Evolutionary conservation across 2,113 vertebrate genomes (phyloP), one percentile per base, ranked within the genome.

Genomic region (Marmota flaviventris): DNA sequence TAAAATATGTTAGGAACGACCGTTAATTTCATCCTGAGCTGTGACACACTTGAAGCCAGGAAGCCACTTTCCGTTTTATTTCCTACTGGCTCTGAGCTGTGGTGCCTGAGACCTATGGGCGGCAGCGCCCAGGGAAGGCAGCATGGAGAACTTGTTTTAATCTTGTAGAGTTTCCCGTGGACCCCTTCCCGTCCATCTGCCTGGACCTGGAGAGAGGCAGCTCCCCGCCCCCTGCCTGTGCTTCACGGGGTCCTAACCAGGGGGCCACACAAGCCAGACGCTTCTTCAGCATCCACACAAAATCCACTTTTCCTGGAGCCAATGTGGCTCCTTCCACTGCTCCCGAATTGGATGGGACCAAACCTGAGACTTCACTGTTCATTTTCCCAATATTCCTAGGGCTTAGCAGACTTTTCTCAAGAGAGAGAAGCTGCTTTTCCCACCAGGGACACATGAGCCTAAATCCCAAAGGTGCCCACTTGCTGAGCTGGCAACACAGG

Each of bases 81-180:
- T 39, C 39, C 39, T 39, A 39, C 39, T 58, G 86, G 8, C 51
- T 17, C 42, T 56, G 34, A 48, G 58, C 58, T 61, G 58, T 25
- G 48, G 48, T 12, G 48, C 48, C 48, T 13, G 12, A 13, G 48
- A 12, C 12, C 4, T 14, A 61, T 25, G 20, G 18, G 2, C 3
- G 1, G 48, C 42, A 67, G 4, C 61, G 5, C 29, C 51, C 17
- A 32, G 45, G 24, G 16, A 4, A 14, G 14, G 2, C 2, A 3
- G 29, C 29, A 12, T 0, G 10, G 11, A 34, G n/a, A 18, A 63
- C 2, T 61, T 1, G 17, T 48, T n/a, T 1, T 5, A 13, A 8
- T 22, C 12, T 48, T 34, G 29, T 51, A 51, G 24, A 72, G 25
- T 25, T 3, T 13, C 76, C 18, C 10, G 7, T 7, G 22, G 27